Conservation (phyloP, 2,797 vertebrate species). For the Pterois miles region DNA sequence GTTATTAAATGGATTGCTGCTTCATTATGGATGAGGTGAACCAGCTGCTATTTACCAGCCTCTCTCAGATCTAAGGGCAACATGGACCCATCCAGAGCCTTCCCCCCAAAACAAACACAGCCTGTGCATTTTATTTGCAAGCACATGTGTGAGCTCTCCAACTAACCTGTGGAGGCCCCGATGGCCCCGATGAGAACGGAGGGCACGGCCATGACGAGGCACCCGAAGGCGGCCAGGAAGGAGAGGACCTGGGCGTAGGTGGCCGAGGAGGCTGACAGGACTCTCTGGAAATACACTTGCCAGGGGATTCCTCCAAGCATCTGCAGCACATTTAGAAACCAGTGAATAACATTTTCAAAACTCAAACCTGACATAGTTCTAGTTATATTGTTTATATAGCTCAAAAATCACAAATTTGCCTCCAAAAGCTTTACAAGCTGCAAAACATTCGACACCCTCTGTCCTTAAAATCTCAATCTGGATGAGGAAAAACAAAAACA, state of each 20-base stretch:
- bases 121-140: constrained; percentile 10
- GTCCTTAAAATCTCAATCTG: not conserved
- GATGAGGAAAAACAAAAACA: not conserved
- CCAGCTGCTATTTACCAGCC: constrained; percentile 85
- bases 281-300: constrained; percentile 98
- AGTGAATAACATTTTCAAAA: not conserved
- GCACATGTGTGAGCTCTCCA: constrained; percentile 31
- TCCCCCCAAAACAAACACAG: constrained; percentile 28
- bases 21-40: constrained; percentile 85
- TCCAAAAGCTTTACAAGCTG: not conserved
- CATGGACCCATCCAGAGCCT: constrained; percentile 54
- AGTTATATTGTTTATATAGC: not conserved
- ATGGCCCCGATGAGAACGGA: constrained; percentile 95
- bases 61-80: constrained; percentile 79
- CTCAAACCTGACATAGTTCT: not conserved
- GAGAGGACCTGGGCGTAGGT: constrained; percentile 97
- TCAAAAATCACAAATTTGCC: not conserved
- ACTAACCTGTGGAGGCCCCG: constrained; percentile 96
- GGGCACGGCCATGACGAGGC: constrained; percentile 95
- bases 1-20: constrained; percentile 76
- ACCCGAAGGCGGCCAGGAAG: constrained; percentile 95
- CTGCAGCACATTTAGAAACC: constrained; percentile 73
- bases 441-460: not conserved
- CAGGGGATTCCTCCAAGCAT: constrained; percentile 96
- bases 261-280: constrained; percentile 96